A percentile compares a stretch with the other conserved stretches of the same genome.
These are phyloP conservation scores for Erynnis tages DNA, from an alignment of 2,888 invertebrate genomes.

Conservation along the genomic window DNA sequence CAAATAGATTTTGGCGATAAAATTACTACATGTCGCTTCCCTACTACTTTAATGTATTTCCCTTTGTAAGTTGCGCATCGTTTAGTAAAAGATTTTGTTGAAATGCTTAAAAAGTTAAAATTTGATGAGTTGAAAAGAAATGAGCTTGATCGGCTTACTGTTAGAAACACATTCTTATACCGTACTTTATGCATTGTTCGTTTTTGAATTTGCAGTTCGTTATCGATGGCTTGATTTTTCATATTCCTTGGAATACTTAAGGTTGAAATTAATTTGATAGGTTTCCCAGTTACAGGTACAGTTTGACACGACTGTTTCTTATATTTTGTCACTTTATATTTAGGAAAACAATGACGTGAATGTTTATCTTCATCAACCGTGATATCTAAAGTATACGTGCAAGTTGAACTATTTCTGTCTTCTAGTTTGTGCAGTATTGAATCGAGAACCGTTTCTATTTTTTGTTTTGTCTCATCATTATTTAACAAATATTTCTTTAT, in stretches of 20 bases:
- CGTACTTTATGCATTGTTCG: conserved; percentile 38
- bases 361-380: conserved; percentile 43
- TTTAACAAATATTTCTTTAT: conserved; percentile 51
- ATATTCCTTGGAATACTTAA: conserved; percentile 61
- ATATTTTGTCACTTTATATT: neutral
- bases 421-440: conserved; percentile 50
- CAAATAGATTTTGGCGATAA: conserved; percentile 1
- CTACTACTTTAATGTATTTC: conserved; percentile 5
- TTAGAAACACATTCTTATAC: conserved; percentile 39
- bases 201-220: conserved; percentile 8
- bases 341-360: conserved; percentile 35
- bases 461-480: conserved; percentile 48
- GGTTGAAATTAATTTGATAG: conserved; percentile 58
- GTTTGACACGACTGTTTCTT: conserved; percentile 32
- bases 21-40: neutral
- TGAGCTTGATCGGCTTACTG: conserved; percentile 36
- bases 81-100: conserved; percentile 52
- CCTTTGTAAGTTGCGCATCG: conserved; percentile 41
- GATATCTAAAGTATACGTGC: conserved; percentile 51
- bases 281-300: conserved; percentile 47
- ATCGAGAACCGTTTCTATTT: conserved; percentile 52
- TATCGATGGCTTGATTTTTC: conserved; percentile 29
- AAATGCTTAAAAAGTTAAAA: conserved; percentile 50
- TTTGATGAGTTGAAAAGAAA: conserved; percentile 42
- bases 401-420: conserved; percentile 44